Conservation (phyloP, 2,888 invertebrate species). For the Pterobdella sp. region DNA sequence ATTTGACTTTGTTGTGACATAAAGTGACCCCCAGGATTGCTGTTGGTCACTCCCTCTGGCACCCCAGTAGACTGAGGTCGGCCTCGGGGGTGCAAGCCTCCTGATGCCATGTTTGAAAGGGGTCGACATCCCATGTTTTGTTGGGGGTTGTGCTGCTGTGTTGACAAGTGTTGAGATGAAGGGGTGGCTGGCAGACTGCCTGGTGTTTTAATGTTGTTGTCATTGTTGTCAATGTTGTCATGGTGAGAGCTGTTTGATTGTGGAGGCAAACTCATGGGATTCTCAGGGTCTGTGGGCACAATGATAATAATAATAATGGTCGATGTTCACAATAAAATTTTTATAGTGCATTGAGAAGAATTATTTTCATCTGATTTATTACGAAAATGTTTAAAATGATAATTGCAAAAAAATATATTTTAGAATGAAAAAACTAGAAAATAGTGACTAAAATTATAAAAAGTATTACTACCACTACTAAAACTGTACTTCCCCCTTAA, state of each 20-base stretch:
- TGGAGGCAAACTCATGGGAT: constrained; percentile 17
- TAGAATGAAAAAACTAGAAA: too few species aligned
- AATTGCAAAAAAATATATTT: too few species aligned
- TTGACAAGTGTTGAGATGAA: constrained; percentile 22
- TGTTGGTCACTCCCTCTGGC: constrained; percentile 19
- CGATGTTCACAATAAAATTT: too few species aligned
- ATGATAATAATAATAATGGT: too few species aligned
- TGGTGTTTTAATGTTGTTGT: constrained; percentile 24
- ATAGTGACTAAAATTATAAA: too few species aligned
- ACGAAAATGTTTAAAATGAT: too few species aligned
- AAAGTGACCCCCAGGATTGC: constrained; percentile 33
- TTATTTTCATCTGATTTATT: too few species aligned
- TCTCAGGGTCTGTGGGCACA: constrained; percentile 18
- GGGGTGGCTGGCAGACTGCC: constrained; percentile 27
- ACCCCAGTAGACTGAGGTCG: constrained; percentile 25
- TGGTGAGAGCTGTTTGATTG: constrained; percentile 21
- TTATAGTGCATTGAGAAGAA: too few species aligned
- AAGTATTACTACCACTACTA: too few species aligned
- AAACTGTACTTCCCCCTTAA: too few species aligned
- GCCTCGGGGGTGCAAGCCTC: constrained; percentile 17
- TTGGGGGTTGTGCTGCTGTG: constrained; percentile 11
- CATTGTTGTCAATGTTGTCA: constrained; percentile 20
- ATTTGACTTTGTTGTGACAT: constrained; percentile 77
- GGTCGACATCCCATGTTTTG: constrained; percentile 18
- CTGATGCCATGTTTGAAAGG: constrained; percentile 19